These are phyloP conservation scores for Cygnus buccinator DNA, from an alignment of 2,113 vertebrate species.

Conservation along the genomic window DNA sequence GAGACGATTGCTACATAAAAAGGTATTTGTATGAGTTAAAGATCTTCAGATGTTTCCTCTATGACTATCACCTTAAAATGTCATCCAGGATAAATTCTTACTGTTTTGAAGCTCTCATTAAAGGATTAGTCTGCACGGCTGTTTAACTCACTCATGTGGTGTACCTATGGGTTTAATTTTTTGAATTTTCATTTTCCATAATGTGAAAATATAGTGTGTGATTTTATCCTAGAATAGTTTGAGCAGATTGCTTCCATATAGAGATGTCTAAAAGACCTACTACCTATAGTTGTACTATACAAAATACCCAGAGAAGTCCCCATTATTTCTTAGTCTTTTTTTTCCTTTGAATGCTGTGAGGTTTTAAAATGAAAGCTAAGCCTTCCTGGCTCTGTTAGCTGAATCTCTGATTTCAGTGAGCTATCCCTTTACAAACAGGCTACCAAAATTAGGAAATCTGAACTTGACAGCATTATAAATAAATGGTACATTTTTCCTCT, in stretches of 20 bases:
- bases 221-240: neutral
- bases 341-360: neutral
- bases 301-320: neutral
- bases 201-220: neutral
- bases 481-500: conserved; percentile 11
- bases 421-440: neutral
- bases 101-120: neutral
- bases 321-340: neutral
- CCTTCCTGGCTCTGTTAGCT: neutral
- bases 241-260: neutral
- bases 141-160: neutral
- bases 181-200: neutral
- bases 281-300: neutral
- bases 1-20: neutral
- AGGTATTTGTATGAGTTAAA: neutral
- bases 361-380: neutral
- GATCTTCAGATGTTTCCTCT: neutral
- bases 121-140: neutral
- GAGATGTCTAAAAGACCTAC: neutral
- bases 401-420: neutral
- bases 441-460: conserved; percentile 7
- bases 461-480: conserved; percentile 32
- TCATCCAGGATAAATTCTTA: neutral
- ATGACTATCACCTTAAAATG: neutral
- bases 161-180: neutral